Evolutionary conservation across 2,113 vertebrate genomes (phyloP).

Genomic region (Cyphomyrus plagiostoma): DNA sequence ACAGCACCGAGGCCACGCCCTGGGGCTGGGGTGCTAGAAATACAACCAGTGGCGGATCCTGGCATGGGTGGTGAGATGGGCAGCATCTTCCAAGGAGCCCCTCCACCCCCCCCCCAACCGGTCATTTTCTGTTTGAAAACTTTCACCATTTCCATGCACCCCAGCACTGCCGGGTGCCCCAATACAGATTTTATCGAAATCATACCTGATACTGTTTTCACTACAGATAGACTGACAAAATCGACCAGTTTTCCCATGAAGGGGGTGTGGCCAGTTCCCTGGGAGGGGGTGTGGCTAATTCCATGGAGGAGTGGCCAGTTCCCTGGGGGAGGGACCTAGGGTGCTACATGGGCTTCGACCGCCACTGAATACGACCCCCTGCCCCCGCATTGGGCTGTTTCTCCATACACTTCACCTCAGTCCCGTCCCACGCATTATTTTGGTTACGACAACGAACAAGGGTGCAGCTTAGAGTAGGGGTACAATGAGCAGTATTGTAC

Average conservation of each 20-base stretch:
- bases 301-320: background rate
- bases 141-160: background rate
- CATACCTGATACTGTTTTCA: background rate
- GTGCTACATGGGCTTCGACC: background rate
- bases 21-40: background rate
- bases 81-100: background rate
- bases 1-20: background rate
- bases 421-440: background rate
- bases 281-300: background rate
- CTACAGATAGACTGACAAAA: background rate
- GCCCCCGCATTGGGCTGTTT: background rate
- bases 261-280: background rate
- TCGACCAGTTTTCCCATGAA: background rate
- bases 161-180: background rate
- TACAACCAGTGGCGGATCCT: background rate
- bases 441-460: background rate
- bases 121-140: background rate
- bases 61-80: background rate
- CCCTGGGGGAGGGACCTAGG: background rate
- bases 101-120: background rate
- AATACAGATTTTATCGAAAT: background rate
- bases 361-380: background rate
- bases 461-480: background rate
- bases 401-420: background rate
- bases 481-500: background rate